Evolutionary conservation across 2,888 invertebrate species (phyloP), one percentile per base, ranked within the genome.

Genomic region (Blastobasis lacticolella): DNA sequence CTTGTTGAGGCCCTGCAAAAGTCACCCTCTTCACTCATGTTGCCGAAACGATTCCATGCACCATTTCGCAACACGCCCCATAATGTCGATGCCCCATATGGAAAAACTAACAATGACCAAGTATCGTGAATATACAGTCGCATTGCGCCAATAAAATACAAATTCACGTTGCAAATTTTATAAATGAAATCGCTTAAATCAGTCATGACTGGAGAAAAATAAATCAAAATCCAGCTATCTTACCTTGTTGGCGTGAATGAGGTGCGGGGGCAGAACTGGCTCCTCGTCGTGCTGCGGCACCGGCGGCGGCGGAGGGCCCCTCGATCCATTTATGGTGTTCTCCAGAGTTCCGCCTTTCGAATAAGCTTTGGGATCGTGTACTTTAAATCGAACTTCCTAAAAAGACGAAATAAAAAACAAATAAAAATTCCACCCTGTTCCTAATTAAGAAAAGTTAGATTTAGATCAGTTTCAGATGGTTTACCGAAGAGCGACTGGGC

Each of bases 371-470:
- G 95, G 95, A 89, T 96, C 96, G 90, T 96, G 95, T 68, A 95
- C 94, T 90, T 96, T 96, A 91, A 94, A 97, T 78, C 96, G 94
- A 82, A 96, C 95, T 93, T 96, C 95, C 95, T 96, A 94, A 43
- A 67, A 53, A 2, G 23, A 0, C 7, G 40, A 48, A 45, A 43
- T n/a, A 41, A 50, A 23, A 23, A 23, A 23, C 23, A 23, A 23
- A 23, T 23, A 23, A 23, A 23, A 23, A 23, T 23, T 23, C 23
- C 23, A 23, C 3, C 23, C 23, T 23, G 23, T 23, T 23, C 3
- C 23, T 23, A 23, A 23, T 23, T 23, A 23, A 23, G 23, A 23
- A 23, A 23, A 23, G 23, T 23, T 23, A 23, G 23, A 23, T 23
- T 23, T 23, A 23, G 23, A 23, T 23, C 23, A 23, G 23, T 23